phyloP scores from a whole-genome alignment of 2,113 vertebrate genomes.

The Ploceus nigricollis region DNA sequence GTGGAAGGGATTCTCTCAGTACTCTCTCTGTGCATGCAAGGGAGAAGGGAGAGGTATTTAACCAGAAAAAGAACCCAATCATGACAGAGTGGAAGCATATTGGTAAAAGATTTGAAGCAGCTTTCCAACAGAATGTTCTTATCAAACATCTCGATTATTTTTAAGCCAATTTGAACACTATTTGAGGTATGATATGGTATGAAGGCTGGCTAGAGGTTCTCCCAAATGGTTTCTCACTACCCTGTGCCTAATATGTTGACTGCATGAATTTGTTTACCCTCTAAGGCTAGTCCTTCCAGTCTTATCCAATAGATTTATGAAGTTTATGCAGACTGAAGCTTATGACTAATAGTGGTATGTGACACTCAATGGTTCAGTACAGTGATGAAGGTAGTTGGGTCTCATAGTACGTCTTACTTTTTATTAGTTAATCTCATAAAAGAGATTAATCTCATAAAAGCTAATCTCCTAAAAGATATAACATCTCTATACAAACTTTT shows the following conservation, averaged over 20 bases:
- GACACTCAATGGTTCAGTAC: fast-evolving
- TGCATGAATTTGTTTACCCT: background rate
- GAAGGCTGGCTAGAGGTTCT: background rate
- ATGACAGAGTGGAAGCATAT: fast-evolving
- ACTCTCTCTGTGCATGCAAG: background rate
- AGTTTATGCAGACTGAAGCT: background rate
- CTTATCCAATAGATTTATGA: background rate
- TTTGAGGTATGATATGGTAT: background rate
- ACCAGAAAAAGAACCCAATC: background rate
- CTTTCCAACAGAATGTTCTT: background rate
- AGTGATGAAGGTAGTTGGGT: background rate
- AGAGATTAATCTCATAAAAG: no score
- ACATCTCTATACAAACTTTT: background rate
- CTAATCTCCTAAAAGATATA: background rate
- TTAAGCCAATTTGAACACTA: background rate
- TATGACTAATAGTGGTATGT: background rate
- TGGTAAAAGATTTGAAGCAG: background rate
- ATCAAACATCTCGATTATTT: background rate
- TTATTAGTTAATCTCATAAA: background rate
- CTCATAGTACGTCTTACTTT: background rate
- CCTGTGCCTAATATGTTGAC: background rate
- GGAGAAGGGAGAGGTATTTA: background rate
- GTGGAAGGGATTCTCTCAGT: background rate
- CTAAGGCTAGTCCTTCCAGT: background rate
- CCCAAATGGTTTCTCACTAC: background rate